Base-by-base conservation (phyloP, 1,140 invertebrate species). In the Danaus melanippus region DNA sequence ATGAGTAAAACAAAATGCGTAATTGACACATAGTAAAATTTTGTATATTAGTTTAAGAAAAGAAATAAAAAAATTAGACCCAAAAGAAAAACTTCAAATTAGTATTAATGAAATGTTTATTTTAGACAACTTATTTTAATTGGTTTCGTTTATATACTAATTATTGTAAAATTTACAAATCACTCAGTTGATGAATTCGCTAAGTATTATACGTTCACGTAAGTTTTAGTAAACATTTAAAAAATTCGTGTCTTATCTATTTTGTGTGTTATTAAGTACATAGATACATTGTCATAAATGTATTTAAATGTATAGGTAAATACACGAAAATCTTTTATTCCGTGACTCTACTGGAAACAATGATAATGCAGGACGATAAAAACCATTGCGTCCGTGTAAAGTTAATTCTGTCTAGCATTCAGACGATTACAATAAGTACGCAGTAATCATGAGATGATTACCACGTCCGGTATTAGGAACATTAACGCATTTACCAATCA, bases 401-500 rank as follows among this genome's bases (percentile, higher is more conserved):
- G 68, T 71, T 73, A 71, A 79, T 80, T 77, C 67, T 60, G 71
- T 60, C 61, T 60, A 66, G 66, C 69, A 58, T 54, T 60, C 58
- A 66, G 60, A 73, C 71, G 69, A 79, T 85, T 77, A 81, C 74
- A 66, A 66, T 69, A 79, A 81, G 71, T 68, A 81, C 68, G 60
- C 65, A 59, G 71, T 68, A 79, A 82, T 82, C 74, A 82, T 79
- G 62, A 67, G 69, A 79, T 77, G 68, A 81, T 81, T 82, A 81
- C 74, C 48, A 57, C 77, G 70, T 85, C 82, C 82, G 78, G 78
- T 69, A 59, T 65, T 65, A 66, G 55, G 50, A 12, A 61, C 62
- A 69, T 74, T 74, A 71, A 61, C 68, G 69, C 71, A 78, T 80
- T 79, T 75, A 79, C 67, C 68, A 78, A 79, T 75, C 66, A 72